Evolutionary conservation across 2,888 invertebrate species (phyloP), one percentile per base, ranked within the genome.

Genomic region (Perizoma flavofasciatum): DNA sequence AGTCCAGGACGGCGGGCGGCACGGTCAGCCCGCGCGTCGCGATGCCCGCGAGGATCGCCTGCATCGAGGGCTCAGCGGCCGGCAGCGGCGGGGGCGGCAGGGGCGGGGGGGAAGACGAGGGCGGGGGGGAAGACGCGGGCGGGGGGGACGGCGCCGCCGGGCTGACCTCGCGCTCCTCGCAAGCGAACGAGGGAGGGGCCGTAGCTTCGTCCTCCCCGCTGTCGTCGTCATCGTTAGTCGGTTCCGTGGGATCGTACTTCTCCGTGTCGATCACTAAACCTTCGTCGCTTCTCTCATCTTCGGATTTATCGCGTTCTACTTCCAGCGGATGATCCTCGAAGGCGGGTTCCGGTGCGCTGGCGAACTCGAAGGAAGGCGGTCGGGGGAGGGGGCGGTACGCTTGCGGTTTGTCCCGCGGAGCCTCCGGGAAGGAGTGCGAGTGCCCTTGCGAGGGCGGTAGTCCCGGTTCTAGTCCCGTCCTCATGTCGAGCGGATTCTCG

Each of bases 181-280:
- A 55, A 49, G 6, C 57, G 50, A 33, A 53, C 44, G 37, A 48
- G 57, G 67, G 54, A 4, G 57, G 44, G n/a, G 49, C 33, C 5
- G 41, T n/a, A 32, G 44, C 39, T 22, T 54, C 58, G 4, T 64
- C 73, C 4, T 79, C 82, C 9, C 83, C 86, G 1, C 80, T 84
- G 55, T 79, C 81, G 63, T 82, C 81, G 46, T 83, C 83, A 68
- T 89, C 91, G 67, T 81, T 72, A 0, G 93, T 93, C 10, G 93
- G 93, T 63, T 93, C 92, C 6, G 91, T 93, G 7, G 93, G 93
- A 68, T 94, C 93, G 72, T 93, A 93, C 68, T 93, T 93, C 47
- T 93, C 93, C 0, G 90, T 88, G 72, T 93, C 95, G 46, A 94
- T 94, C 39, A 94, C 92, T 71, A 94, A 87, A 49, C 93, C 93